Conservation (phyloP, 2,113 vertebrate genomes). For the Guaruba guarouba region DNA sequence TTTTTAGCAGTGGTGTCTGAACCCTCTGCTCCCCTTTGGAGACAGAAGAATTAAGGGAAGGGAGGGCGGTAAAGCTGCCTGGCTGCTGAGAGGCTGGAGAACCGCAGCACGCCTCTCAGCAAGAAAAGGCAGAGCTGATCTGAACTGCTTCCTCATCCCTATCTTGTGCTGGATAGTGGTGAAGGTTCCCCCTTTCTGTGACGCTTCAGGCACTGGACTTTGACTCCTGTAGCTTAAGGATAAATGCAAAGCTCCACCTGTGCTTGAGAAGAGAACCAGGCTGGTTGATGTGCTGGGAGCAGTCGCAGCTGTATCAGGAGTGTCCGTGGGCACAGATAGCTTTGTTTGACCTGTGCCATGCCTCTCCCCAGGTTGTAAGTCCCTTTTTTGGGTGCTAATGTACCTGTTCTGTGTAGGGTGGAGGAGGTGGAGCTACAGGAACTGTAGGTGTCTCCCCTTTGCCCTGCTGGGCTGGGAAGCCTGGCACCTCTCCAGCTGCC, state of each 20-base stretch:
- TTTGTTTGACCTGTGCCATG: not conserved
- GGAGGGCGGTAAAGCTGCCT: not conserved
- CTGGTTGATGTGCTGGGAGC: not conserved
- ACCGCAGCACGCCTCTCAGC: not conserved
- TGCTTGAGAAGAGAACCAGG: not conserved
- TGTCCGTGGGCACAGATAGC: not conserved
- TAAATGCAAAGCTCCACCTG: not conserved
- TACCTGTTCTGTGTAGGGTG: not conserved
- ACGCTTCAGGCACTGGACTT: not conserved
- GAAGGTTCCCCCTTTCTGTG: not conserved
- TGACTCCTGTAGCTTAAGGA: not conserved
- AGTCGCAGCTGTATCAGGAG: not conserved
- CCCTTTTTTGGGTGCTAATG: not conserved
- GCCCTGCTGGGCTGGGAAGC: not conserved
- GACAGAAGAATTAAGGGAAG: not conserved
- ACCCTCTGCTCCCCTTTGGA: not conserved
- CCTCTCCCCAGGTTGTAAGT: not conserved
- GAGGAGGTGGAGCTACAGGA: not conserved
- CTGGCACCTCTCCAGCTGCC: not conserved
- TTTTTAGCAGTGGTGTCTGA: not conserved
- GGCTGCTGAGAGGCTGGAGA: not conserved
- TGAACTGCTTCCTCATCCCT: not conserved
- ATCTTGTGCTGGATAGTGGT: accelerated
- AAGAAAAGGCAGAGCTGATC: not conserved
- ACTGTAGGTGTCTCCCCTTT: not conserved